Evolutionary conservation across 1,140 invertebrate species (phyloP).

Genomic region (Micrasema longulum): DNA sequence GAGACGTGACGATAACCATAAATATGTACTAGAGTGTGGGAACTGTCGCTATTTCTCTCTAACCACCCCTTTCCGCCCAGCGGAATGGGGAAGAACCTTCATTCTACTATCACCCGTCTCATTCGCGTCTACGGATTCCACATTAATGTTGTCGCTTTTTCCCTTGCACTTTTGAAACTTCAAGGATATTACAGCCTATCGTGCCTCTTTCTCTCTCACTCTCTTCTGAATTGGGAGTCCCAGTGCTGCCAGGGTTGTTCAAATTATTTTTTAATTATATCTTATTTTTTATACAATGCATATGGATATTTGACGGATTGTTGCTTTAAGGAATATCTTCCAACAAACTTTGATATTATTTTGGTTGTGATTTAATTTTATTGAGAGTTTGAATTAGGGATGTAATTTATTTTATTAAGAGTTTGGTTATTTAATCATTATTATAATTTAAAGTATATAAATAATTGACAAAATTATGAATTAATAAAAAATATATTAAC

Average conservation of each 20-base stretch:
- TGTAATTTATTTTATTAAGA: no score
- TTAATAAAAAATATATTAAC: no score
- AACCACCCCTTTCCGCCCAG: conserved; percentile 10
- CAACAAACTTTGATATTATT: no score
- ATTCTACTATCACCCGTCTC: conserved; percentile 38
- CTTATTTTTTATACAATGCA: no score
- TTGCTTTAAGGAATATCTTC: no score
- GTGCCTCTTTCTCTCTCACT: conserved; percentile 32
- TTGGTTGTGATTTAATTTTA: no score
- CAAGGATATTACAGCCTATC: conserved; percentile 42
- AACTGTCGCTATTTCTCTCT: conserved; percentile 17
- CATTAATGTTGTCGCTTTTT: conserved; percentile 42
- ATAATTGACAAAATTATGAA: no score
- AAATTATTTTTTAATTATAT: no score
- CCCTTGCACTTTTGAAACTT: conserved; percentile 53
- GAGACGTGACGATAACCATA: conserved; percentile 17
- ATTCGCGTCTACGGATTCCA: conserved; percentile 12
- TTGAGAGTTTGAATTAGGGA: no score
- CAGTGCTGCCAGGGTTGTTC: conserved; percentile 32
- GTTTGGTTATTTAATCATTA: no score
- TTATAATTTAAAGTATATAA: no score
- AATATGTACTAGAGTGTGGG: conserved; percentile 18
- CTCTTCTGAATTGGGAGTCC: conserved; percentile 28
- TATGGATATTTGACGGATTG: no score
- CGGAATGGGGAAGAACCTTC: conserved; percentile 28